Evolutionary conservation across 1,140 invertebrate species (phyloP), one percentile per base, ranked within the genome.

Genomic region (Subanguina moxae): DNA sequence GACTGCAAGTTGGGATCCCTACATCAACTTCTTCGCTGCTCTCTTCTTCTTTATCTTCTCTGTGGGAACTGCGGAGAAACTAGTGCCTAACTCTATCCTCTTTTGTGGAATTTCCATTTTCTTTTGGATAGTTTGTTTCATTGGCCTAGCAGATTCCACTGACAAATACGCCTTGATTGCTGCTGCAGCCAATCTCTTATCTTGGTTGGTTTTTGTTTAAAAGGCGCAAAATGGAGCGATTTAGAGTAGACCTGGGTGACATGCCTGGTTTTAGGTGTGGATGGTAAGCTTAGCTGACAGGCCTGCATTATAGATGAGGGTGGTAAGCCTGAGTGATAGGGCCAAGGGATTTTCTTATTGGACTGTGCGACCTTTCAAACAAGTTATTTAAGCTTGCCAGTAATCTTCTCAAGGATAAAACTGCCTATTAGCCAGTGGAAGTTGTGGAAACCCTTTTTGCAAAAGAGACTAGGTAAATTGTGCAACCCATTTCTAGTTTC

Each of bases 1-100:
- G 21, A 66, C 72, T 13, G 64, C 65, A n/a, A 68, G 45, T 1
- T 78, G 73, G 66, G 71, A 73, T 28, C 77, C 78, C 8, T 78
- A 80, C 62, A 63, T 73, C 25, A 80, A 78, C 43, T 78, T 78
- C 57, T 62, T 77, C 32, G 42, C 74, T 25, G 45, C 76, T 7
- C 43, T 78, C 23, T 74, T 77, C 59, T 58, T 80, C 21, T 78
- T 78, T 58, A 56, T 78, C 3, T 70, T 78, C 25, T 75, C 72
- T 3, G 48, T 77, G 52, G 74, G 73, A 23, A 58, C 70, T n/a
- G 67, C 73, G 17, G 73, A 65, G 7, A 75, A 74, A 57, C 28
- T 62, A 19, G 38, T 77, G 19, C 77, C 76, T 17, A 80, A 80
- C 59, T 57, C 71, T 19, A 65, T 79, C 17, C 59, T 78, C 25